phyloP scores from a whole-genome alignment of 35 echinoderm and acorn worm species.

The Ophiothrix spiculata region DNA sequence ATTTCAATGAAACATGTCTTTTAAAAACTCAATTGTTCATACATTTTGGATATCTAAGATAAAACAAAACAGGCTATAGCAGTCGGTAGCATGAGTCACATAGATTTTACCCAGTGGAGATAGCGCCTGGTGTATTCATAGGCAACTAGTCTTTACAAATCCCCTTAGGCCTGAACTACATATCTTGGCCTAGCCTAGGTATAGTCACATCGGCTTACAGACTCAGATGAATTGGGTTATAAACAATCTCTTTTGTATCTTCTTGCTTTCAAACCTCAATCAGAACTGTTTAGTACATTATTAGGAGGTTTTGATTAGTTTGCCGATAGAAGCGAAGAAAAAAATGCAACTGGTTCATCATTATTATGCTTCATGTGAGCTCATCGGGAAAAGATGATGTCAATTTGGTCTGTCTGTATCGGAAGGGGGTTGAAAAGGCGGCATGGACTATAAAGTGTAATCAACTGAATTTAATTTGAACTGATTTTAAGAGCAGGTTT shows the following conservation, averaged over 20 bases:
- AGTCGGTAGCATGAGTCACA: too few relatives aligned
- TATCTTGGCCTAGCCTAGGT: too few relatives aligned
- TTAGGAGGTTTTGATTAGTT: not conserved
- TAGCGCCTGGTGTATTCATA: not conserved
- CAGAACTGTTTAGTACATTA: not conserved
- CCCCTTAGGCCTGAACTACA: conserved; percentile 1
- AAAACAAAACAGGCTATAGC: too few relatives aligned
- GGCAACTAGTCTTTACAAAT: not conserved
- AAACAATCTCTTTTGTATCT: not conserved
- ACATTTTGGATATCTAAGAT: too few relatives aligned
- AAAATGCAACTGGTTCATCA: not conserved
- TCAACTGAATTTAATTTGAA: not conserved
- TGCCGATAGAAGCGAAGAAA: not conserved
- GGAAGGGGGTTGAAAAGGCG: not conserved
- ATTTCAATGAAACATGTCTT: too few relatives aligned
- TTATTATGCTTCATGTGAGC: not conserved
- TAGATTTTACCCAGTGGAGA: too few relatives aligned
- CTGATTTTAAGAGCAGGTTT: not conserved
- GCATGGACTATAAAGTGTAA: not conserved
- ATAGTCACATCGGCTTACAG: not conserved
- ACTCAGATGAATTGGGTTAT: not conserved
- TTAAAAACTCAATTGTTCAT: too few relatives aligned
- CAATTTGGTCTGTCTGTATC: not conserved
- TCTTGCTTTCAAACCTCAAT: not conserved
- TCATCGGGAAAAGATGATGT: not conserved